Evolutionary conservation across 2,888 invertebrate genomes (phyloP), one percentile per base, ranked within the genome.

Genomic region (Tenthredo livida): DNA sequence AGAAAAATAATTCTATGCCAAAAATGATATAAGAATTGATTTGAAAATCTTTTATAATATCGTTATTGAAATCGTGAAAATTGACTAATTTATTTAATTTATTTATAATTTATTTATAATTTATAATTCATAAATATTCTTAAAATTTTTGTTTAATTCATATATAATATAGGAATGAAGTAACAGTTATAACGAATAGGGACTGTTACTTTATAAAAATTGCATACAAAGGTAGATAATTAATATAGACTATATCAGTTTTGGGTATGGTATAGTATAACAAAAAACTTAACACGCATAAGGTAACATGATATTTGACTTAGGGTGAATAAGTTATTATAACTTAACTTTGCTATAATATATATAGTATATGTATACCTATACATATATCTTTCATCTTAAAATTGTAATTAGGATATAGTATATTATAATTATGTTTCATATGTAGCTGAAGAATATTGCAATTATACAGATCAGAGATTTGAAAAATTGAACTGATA

Each of bases 271-370:
- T 21, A 33, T 80, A 80, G 10, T 37, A 67, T 80, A 80, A 80
- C 40, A 61, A 77, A 83, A 83, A 83, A 83, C 70, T 83, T 70
- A 83, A 83, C 83, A 65, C 47, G 83, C 50, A 33, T 43, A 67
- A 67, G 65, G 50, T 83, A 70, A 80, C 80, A 61, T 54, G 54
- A 77, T 67, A 73, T 43, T 47, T 83, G 70, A 83, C 83, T 83
- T 83, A 70, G 83, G 83, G 40, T 80, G 61, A 61, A 80, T 80
- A 25, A 80, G 80, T 78, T 80, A 40, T 80, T 12, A 61, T 80
- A 61, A 47, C 75, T 75, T 61, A 70, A 70, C 7, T 73, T 73
- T 73, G n/a, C 61, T 80, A 40, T 40, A 33, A 61, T 58, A 80
- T 58, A 80, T 58, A 61, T 58, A 80, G n/a, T 50, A 17, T 40